Percentiles rank a stretch among this genome's conserved stretches.
Conservation (phyloP, 2,888 invertebrate species). For the Sinodicranocentrus sp. region DNA sequence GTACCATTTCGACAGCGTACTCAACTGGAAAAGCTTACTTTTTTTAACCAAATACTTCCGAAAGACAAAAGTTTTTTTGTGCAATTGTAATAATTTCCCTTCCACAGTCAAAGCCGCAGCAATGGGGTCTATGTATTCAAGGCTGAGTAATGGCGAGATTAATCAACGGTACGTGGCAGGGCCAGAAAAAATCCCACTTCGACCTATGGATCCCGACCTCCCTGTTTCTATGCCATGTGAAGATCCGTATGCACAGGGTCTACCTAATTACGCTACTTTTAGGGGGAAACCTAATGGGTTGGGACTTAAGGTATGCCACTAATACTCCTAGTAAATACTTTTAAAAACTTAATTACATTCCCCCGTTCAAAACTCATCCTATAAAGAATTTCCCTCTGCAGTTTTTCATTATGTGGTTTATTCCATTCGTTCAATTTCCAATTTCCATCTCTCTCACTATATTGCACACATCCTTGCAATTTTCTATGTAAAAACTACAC, state of each 20-base stretch:
- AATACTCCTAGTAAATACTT: conserved; percentile 22
- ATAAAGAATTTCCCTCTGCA: too few relatives aligned
- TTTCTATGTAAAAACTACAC: too few relatives aligned
- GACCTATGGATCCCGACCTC: conserved; percentile 70
- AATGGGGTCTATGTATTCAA: conserved; percentile 75
- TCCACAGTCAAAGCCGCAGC: conserved; percentile 63
- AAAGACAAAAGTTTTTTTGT: conserved; percentile 17
- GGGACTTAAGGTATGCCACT: conserved; percentile 75
- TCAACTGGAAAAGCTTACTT: too few relatives aligned
- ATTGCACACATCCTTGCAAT: too few relatives aligned
- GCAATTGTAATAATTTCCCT: conserved; percentile 61
- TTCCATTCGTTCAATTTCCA: too few relatives aligned
- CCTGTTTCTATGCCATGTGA: conserved; percentile 70
- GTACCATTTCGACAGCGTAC: too few relatives aligned
- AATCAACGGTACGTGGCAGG: conserved; percentile 74
- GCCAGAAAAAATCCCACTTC: conserved; percentile 74
- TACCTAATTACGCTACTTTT: conserved; percentile 77
- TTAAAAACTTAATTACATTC: neutral
- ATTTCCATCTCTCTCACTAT: too few relatives aligned
- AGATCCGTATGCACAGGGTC: conserved; percentile 65
- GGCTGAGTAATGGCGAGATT: conserved; percentile 77
- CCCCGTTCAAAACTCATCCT: too few relatives aligned
- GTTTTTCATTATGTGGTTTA: too few relatives aligned
- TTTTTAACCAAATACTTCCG: too few relatives aligned
- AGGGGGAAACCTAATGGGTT: conserved; percentile 76